A percentile compares a stretch with the other conserved stretches of the same genome.
Evolutionary conservation across 2,113 vertebrate species (phyloP).

Genomic region (Calonectris borealis): DNA sequence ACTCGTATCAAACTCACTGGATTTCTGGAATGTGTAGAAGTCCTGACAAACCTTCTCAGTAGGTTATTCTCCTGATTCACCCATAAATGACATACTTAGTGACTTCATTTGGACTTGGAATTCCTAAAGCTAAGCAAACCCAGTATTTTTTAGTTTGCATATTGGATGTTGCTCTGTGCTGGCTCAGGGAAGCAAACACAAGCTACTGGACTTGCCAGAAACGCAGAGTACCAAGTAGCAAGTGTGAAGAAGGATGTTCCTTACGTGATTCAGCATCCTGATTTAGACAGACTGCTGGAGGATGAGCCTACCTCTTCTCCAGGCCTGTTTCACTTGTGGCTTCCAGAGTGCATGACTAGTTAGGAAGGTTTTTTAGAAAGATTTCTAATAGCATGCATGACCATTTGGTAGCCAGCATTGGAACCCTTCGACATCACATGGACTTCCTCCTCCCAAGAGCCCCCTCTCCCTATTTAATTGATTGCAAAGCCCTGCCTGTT

Average conservation of each 20-base stretch:
- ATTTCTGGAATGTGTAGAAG: neutral
- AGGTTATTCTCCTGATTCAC: neutral
- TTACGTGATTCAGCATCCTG: neutral
- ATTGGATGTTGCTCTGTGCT: neutral
- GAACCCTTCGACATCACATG: accelerated
- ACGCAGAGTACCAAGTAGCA: neutral
- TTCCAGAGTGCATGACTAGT: neutral
- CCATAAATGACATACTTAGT: neutral
- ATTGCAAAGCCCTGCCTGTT: neutral
- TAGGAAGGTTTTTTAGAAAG: neutral
- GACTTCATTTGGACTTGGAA: neutral
- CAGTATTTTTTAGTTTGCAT: neutral
- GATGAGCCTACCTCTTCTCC: neutral
- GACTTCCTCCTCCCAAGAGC: neutral
- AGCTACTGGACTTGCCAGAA: neutral
- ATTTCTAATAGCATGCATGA: neutral
- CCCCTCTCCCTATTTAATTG: neutral
- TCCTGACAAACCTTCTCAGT: neutral
- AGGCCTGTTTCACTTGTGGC: neutral
- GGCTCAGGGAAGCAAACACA: neutral
- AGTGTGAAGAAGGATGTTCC: neutral
- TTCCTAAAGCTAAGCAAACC: neutral
- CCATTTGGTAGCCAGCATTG: neutral
- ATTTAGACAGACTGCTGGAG: neutral
- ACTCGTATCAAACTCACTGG: neutral